A percentile compares a stretch with the other conserved stretches of the same genome.
phyloP scores from a whole-genome alignment of 2,113 vertebrate genomes.

The Ranitomeya variabilis region DNA sequence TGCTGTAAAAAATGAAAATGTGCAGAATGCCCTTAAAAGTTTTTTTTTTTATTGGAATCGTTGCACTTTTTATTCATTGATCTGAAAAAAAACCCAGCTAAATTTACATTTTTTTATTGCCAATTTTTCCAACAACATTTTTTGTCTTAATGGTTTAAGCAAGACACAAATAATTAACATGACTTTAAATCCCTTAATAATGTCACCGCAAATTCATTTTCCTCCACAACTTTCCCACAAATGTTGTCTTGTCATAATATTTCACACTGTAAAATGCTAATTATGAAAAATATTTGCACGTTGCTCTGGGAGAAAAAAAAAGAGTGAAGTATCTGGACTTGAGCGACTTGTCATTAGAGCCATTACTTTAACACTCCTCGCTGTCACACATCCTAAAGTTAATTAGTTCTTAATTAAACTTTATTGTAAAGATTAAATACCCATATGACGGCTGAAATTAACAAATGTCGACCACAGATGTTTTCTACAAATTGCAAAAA shows the following conservation, averaged over 20 bases:
- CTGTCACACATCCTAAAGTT: slow-evolving; percentile 54
- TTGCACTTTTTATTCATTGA: neutral
- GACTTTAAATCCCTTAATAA: neutral
- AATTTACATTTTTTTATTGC: neutral
- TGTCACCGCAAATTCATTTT: neutral
- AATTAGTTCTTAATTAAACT: slow-evolving; percentile 57
- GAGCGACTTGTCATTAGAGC: slow-evolving; percentile 10
- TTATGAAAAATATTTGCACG: slow-evolving; percentile 33
- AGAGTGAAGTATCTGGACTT: neutral
- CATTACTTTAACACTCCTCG: slow-evolving; percentile 29
- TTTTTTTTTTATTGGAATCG: neutral
- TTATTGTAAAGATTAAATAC: slow-evolving; percentile 58
- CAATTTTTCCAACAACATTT: neutral
- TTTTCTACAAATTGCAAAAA: slow-evolving; percentile 37
- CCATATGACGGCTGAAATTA: slow-evolving; percentile 55
- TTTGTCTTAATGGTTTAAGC: neutral
- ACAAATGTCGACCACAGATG: slow-evolving; percentile 52
- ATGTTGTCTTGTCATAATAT: slow-evolving; percentile 33
- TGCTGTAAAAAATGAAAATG: too few relatives aligned
- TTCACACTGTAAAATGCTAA: slow-evolving; percentile 3
- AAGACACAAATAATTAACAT: slow-evolving; percentile 56
- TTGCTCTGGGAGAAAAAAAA: slow-evolving; percentile 8
- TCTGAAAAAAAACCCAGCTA: neutral
- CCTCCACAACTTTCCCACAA: neutral
- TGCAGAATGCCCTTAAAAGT: too few relatives aligned